Base-by-base conservation (phyloP, 2,888 invertebrate species). In the Drosophila peninsularis region DNA sequence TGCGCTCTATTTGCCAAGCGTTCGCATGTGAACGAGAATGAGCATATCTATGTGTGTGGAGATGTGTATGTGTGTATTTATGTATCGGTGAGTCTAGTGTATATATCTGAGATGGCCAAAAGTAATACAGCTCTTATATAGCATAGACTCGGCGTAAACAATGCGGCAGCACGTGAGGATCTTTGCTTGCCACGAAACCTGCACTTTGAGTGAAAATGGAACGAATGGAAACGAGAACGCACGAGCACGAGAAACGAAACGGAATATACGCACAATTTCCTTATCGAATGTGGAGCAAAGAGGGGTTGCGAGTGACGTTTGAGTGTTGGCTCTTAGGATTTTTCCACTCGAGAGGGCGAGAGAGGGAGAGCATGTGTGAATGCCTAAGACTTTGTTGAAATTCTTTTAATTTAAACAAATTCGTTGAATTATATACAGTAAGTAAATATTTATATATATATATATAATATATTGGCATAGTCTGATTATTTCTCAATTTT, bases 91-190 rank as follows among this genome's bases (percentile, higher is more conserved):
- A 10, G 44, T 14, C 14, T 44, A 24, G 44, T 44, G 21, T 24
- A 44, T 44, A 44, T 11, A 24, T 3, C 1, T 14, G 44, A 24
- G 4, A 24, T 24, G 24, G 4, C n/a, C n/a, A 44, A 32, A 21
- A 14, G 49, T 10, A 50, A 34, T n/a, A 47, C 27, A 4, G 24
- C 0, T 36, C 36, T n/a, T n/a, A 21, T 36, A 36, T n/a, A 34
- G 49, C 11, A n/a, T 24, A 36, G 42, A 36, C 36, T 27, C 14
- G 39, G 11, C 13, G 5, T 37, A 52, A 55, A 45, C 41, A 53
- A 30, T 49, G 17, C 47, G 62, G 39, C 39, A 62, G 75, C 75
- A 75, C 75, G 75, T 75, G 75, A 71, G 71, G 39, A 61, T 61
- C 19, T 63, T 62, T 39, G 24, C 9, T 17, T n/a, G 37, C 50